These are phyloP conservation scores for Latrodectus geometricus DNA, from an alignment of 1,140 invertebrate genomes.

Conservation along the genomic window DNA sequence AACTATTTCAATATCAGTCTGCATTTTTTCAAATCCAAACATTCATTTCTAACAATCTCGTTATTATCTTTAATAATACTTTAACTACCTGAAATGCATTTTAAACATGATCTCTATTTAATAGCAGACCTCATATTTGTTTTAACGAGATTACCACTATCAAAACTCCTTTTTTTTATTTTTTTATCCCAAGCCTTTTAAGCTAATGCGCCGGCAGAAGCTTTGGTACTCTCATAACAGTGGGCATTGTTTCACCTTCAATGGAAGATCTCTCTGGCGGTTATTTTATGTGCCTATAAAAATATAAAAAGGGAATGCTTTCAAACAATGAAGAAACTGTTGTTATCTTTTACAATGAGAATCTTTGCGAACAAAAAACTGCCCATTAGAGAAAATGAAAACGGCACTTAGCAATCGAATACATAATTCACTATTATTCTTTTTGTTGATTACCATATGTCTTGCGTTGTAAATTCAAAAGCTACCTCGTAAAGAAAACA, in stretches of 20 bases:
- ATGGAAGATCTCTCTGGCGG: not conserved
- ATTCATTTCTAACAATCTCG: too few species aligned
- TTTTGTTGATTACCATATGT: not conserved
- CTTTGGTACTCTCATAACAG: not conserved
- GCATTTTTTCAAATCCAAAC: too few species aligned
- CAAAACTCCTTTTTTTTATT: not conserved
- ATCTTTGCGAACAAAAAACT: slow-evolving; percentile 26
- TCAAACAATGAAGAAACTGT: slow-evolving; percentile 32
- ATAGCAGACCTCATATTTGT: too few species aligned
- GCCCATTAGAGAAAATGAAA: slow-evolving; percentile 3
- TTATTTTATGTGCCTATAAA: slow-evolving; percentile 33
- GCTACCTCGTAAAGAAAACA: not conserved
- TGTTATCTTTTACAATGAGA: not conserved
- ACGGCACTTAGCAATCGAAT: slow-evolving; percentile 19
- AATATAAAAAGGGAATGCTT: not conserved
- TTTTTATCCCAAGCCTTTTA: not conserved
- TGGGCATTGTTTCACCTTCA: not conserved
- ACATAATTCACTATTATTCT: slow-evolving; percentile 30
- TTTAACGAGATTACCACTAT: too few species aligned
- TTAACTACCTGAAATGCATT: too few species aligned
- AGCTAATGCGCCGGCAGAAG: too few species aligned
- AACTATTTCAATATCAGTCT: too few species aligned
- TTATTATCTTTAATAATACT: too few species aligned
- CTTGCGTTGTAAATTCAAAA: not conserved
- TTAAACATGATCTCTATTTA: too few species aligned